A percentile compares a stretch with the other conserved stretches of the same genome.
phyloP scores from a whole-genome alignment of 2,888 invertebrate genomes.

The Philereme vetulata region DNA sequence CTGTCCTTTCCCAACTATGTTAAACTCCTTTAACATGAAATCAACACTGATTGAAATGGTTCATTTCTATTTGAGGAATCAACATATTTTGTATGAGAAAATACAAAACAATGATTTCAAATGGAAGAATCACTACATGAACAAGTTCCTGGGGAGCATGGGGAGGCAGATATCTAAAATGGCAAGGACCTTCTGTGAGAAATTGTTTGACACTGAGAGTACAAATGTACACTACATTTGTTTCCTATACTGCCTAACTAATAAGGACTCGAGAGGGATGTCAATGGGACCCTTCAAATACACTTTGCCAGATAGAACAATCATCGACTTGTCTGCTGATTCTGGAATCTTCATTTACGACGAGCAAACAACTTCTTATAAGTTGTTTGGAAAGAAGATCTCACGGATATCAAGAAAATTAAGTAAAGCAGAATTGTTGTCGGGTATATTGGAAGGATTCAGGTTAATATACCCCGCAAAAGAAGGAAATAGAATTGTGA shows the following conservation, averaged over 20 bases:
- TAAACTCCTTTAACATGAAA: background rate
- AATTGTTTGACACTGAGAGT: background rate
- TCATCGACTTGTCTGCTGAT: background rate
- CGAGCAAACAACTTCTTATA: background rate
- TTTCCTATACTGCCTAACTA: background rate
- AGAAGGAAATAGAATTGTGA: background rate
- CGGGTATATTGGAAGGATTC: conserved; percentile 2
- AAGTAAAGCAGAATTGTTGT: background rate
- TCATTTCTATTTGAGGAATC: conserved; percentile 1
- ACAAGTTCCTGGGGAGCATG: background rate
- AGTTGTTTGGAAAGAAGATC: no score
- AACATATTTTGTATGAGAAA: background rate
- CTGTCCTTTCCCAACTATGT: background rate
- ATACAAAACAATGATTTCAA: background rate
- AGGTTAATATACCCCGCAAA: background rate
- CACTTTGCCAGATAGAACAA: background rate
- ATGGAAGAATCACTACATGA: background rate
- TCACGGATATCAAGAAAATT: background rate
- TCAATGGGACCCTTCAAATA: background rate
- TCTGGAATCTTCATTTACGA: background rate
- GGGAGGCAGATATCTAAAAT: background rate
- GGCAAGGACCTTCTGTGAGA: background rate
- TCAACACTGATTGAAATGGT: background rate
- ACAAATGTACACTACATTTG: background rate
- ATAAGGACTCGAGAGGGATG: background rate